Evolutionary conservation across 2,797 vertebrate species (phyloP).

Genomic region (Chiloscyllium punctatum): DNA sequence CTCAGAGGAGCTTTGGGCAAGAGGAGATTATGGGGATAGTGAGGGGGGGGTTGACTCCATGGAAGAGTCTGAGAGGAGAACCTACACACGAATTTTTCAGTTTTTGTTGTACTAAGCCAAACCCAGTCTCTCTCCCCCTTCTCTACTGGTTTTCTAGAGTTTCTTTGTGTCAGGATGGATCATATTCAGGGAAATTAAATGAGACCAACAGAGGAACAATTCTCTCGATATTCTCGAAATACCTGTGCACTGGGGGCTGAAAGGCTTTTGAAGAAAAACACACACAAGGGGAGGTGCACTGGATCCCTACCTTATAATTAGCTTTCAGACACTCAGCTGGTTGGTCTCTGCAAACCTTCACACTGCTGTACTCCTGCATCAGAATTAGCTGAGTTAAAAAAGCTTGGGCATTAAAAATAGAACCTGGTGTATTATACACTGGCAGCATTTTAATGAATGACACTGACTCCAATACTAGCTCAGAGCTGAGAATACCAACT

Average conservation of each 20-base stretch:
- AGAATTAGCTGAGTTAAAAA: background rate
- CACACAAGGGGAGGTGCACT: background rate
- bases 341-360: background rate
- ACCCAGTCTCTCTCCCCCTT: no score
- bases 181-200: conserved; percentile 18
- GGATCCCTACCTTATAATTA: background rate
- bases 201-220: background rate
- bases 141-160: background rate
- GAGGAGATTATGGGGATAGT: background rate
- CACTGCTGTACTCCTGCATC: background rate
- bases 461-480: background rate
- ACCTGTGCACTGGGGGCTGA: conserved; percentile 46
- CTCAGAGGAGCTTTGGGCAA: background rate
- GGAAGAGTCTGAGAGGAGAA: background rate
- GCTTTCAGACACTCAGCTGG: background rate
- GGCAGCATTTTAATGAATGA: background rate
- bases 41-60: background rate
- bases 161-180: background rate
- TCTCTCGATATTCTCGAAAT: background rate
- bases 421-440: background rate
- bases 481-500: background rate
- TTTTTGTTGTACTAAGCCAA: background rate
- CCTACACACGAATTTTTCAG: background rate
- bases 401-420: background rate
- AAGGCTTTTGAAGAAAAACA: conserved; percentile 38